Evolutionary conservation across 2,113 vertebrate species (phyloP), one percentile per base, ranked within the genome.

Genomic region (Pseudolaguvia tuberculata): DNA sequence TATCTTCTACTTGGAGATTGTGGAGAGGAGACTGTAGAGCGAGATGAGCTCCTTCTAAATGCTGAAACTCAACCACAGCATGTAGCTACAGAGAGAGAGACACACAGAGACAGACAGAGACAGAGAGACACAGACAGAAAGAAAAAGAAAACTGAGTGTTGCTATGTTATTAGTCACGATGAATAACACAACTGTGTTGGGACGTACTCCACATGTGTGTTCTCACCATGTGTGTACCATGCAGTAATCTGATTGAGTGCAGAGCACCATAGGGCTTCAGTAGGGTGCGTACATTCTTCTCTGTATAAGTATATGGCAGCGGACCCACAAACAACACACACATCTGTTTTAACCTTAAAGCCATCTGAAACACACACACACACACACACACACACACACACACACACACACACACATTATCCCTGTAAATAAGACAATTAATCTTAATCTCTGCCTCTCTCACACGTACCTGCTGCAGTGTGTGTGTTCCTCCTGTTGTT

Each of bases 41-140:
- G 52, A 98, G 89, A 65, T 86, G 70, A 18, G 94, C 93, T 79
- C 90, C 93, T 84, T 98, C 95, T 57, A 94, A 86, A 42, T 94
- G 84, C 81, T 92, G 74, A 0, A 92, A 97, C 0, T 90, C 88
- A 1, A 95, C 82, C 71, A 90, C 86, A 20, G 94, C 87, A 47
- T 94, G 89, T 0, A 93, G 86, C 95, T 98, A 79, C 20, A 80
- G 73, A 39, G 59, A 8, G 56, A n/a, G 20, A 53, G 45, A 18
- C 53, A 42, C 13, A 73, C 15, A 58, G 3, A 42, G 17, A 29
- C 21, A 50, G 20, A 52, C 3, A 66, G 20, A 55, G 47, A 29
- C 10, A 14, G 45, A 11, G 10, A 17, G 25, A 17, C 18, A 17
- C 10, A 65, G 6, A 51, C 13, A 65, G 8, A 42, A 9, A 9